phyloP scores from a whole-genome alignment of 1,140 invertebrate genomes.

The Dolichoris vasculosae region DNA sequence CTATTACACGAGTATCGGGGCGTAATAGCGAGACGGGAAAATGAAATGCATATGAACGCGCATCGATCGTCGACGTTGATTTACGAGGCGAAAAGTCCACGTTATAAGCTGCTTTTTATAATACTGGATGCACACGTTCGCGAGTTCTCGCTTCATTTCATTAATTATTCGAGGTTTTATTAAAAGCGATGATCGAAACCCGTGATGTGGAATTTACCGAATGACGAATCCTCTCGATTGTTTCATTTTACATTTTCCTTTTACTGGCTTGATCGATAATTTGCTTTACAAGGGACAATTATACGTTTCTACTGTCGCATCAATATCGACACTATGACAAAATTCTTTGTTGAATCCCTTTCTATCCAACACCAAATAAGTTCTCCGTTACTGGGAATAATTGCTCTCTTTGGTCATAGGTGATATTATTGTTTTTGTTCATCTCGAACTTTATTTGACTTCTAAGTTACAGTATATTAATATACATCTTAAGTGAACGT shows the following conservation, averaged over 20 bases:
- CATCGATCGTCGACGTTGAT: conserved; percentile 25
- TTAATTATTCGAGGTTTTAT: not conserved
- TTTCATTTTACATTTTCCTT: conserved; percentile 7
- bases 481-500: not conserved
- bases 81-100: not conserved
- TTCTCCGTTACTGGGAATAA: not conserved
- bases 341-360: conserved; percentile 12
- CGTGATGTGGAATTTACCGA: too few species aligned
- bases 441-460: not conserved
- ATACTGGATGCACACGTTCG: too few species aligned
- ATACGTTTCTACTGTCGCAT: not conserved
- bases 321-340: not conserved
- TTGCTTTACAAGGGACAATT: conserved; percentile 1
- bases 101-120: not conserved
- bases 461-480: not conserved
- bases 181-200: not conserved
- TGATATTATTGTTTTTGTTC: not conserved
- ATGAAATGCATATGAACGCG: conserved; percentile 41
- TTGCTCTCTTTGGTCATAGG: not conserved
- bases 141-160: not conserved
- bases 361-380: not conserved
- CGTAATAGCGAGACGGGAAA: conserved; percentile 36
- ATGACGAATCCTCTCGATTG: not conserved
- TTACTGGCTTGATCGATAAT: not conserved
- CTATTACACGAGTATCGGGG: conserved; percentile 38